These are phyloP conservation scores for Ormia ochracea DNA, from an alignment of 2,888 invertebrate species.

Conservation along the genomic window DNA sequence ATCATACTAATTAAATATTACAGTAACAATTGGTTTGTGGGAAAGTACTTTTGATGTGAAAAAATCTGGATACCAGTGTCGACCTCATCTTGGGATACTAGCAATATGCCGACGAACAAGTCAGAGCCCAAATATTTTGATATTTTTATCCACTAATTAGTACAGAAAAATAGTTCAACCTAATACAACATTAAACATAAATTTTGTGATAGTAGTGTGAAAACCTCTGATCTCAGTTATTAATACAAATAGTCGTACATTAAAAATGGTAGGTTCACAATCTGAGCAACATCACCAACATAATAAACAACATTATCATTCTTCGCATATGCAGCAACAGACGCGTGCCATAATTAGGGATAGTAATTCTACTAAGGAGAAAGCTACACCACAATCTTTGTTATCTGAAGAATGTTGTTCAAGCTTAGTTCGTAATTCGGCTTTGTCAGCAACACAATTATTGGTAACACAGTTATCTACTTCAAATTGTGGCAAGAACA, in stretches of 20 bases:
- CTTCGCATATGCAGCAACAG: slow-evolving; percentile 46
- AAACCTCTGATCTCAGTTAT: slow-evolving; percentile 10
- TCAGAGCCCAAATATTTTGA: background rate
- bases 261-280: slow-evolving; percentile 69
- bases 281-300: slow-evolving; percentile 44
- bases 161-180: background rate
- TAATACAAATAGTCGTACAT: slow-evolving; percentile 47
- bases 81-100: background rate
- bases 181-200: background rate
- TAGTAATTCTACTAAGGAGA: slow-evolving; percentile 20
- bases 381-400: slow-evolving; percentile 22
- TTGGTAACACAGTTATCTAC: slow-evolving; percentile 5
- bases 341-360: slow-evolving; percentile 35
- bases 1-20: slow-evolving; percentile 16
- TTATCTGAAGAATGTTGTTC: slow-evolving; percentile 53
- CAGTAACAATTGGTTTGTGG: slow-evolving; percentile 23
- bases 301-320: slow-evolving; percentile 44
- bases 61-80: slow-evolving; percentile 5
- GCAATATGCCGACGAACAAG: background rate
- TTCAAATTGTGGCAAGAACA: slow-evolving; percentile 30
- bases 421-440: slow-evolving; percentile 57
- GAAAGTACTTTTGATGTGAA: background rate
- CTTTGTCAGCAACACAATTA: slow-evolving; percentile 28
- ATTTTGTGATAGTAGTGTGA: background rate
- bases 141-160: background rate